These are phyloP conservation scores for Scaptomyza parva DNA, from an alignment of 2,888 invertebrate species.

Conservation along the genomic window DNA sequence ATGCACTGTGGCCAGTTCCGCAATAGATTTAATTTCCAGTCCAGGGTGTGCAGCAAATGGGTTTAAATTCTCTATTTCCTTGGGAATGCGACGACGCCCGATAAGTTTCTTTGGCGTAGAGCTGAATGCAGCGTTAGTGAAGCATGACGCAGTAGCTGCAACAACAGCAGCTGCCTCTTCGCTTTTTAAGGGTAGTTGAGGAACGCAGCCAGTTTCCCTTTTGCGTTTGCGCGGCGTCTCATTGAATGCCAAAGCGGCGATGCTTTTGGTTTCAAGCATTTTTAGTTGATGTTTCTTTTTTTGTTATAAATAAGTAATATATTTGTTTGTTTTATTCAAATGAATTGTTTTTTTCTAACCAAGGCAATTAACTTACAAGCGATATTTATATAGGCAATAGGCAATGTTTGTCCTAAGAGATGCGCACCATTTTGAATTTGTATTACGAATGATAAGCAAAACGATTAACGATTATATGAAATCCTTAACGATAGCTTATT, in stretches of 20 bases:
- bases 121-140: conserved; percentile 83
- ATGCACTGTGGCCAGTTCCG: conserved; percentile 64
- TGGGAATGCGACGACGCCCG: conserved; percentile 69
- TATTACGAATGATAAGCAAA: conserved; percentile 10
- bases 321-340: too few species aligned
- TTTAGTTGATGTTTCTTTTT: conserved; percentile 6
- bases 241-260: conserved; percentile 53
- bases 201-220: conserved; percentile 65
- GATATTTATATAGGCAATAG: conserved; percentile 30
- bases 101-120: conserved; percentile 83
- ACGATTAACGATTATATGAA: background rate
- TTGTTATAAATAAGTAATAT: background rate
- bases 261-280: conserved; percentile 75
- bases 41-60: conserved; percentile 60
- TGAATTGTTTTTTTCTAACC: too few species aligned
- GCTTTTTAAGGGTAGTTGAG: conserved; percentile 56
- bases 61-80: conserved; percentile 46
- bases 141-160: conserved; percentile 67
- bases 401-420: conserved; percentile 39
- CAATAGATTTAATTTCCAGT: conserved; percentile 83
- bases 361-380: background rate
- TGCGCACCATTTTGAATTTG: conserved; percentile 55
- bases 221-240: conserved; percentile 83
- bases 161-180: conserved; percentile 51
- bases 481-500: background rate